phyloP scores from a whole-genome alignment of 2,113 vertebrate species.

The Anser brachyrhynchus region DNA sequence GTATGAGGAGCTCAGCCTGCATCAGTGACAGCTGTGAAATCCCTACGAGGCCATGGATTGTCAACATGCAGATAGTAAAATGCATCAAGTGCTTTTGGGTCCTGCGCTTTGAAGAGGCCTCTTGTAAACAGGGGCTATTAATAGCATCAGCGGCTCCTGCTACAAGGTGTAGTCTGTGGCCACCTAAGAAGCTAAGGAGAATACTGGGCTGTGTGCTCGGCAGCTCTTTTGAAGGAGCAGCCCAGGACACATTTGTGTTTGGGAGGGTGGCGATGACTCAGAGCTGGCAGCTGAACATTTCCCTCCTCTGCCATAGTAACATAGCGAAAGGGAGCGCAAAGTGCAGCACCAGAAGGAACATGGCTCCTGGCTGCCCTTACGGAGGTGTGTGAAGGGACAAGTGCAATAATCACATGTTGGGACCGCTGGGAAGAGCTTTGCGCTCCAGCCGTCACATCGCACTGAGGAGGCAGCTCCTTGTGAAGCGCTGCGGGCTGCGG shows the following conservation, averaged over 20 bases:
- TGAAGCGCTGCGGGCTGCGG: accelerated
- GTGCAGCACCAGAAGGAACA: background rate
- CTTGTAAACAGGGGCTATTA: background rate
- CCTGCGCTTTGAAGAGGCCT: conserved; percentile 11
- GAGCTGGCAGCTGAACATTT: background rate
- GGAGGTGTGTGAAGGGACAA: background rate
- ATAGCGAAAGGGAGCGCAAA: background rate
- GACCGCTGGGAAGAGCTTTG: background rate
- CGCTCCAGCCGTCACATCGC: accelerated
- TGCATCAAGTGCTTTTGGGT: background rate
- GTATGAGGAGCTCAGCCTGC: background rate
- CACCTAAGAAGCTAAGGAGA: background rate
- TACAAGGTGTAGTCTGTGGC: background rate
- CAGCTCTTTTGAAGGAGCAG: conserved; percentile 7
- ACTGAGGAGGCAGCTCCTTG: background rate
- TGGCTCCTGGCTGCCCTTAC: background rate
- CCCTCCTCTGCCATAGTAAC: background rate
- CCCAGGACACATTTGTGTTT: background rate
- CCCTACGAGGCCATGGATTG: background rate
- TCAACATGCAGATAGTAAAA: background rate
- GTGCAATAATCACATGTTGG: conserved; percentile 10
- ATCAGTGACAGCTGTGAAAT: background rate
- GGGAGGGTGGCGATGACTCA: background rate
- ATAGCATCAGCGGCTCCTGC: background rate
- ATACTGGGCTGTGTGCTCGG: background rate